These are phyloP conservation scores for Petrosia ficiformis DNA, from an alignment of 37 sponge, comb jelly and placozoan species.

Conservation along the genomic window DNA sequence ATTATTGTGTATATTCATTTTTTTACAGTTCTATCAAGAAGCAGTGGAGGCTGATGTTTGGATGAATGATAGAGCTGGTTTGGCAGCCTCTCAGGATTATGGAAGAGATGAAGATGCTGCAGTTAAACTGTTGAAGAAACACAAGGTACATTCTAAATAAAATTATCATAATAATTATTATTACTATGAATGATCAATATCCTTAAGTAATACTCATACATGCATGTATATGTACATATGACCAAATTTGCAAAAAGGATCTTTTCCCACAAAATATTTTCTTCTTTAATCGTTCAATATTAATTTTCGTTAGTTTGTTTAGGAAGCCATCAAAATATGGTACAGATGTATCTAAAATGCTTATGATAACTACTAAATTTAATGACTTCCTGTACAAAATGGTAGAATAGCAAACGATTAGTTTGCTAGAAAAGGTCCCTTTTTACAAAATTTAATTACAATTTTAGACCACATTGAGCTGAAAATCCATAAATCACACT, in stretches of 20 bases:
- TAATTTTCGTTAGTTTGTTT: no score
- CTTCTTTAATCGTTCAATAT: no score
- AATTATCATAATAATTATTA: background rate
- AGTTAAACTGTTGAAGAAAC: constrained; percentile 80
- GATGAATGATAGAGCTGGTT: constrained; percentile 96
- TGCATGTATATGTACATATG: no score
- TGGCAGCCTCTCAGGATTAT: constrained; percentile 86
- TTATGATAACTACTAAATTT: no score
- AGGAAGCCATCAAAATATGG: no score
- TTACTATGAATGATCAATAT: background rate
- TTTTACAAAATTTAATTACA: no score
- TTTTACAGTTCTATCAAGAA: constrained; percentile 74
- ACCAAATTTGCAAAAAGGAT: no score
- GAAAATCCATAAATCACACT: background rate
- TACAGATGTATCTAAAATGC: no score
- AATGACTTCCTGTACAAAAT: no score
- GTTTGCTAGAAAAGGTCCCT: no score
- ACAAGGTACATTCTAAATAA: constrained; percentile 38
- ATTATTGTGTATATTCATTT: background rate
- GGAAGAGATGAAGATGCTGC: constrained; percentile 91
- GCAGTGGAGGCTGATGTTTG: constrained; percentile 91
- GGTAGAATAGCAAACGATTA: no score
- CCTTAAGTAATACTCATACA: background rate
- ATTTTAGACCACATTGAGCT: no score
- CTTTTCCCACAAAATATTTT: background rate